Evolutionary conservation across 2,113 vertebrate genomes (phyloP).

Genomic region (human): DNA sequence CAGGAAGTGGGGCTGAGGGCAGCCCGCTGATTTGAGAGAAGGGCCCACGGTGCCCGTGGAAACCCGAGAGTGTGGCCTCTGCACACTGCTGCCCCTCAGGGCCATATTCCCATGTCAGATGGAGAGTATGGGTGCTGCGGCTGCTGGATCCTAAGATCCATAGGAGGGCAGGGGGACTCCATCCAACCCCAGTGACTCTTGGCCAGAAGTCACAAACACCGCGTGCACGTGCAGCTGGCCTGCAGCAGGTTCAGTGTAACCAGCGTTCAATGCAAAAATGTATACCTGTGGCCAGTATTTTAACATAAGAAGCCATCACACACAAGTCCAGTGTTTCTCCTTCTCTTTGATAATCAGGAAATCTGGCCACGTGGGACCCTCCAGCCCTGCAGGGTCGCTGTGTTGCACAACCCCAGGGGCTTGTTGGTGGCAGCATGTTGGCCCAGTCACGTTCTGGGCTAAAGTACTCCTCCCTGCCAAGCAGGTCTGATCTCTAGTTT

Average conservation of each 20-base stretch:
- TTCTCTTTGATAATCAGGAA: background rate
- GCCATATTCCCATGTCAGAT: background rate
- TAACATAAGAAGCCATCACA: background rate
- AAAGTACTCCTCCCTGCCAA: background rate
- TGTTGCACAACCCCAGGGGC: background rate
- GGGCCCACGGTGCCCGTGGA: rapidly evolving
- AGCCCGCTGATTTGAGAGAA: background rate
- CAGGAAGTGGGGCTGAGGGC: background rate
- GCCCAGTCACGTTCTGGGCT: background rate
- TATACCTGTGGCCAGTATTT: background rate
- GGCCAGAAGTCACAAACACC: background rate
- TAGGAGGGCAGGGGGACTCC: background rate
- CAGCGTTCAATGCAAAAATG: rapidly evolving
- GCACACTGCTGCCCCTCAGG: no score
- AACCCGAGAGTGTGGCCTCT: background rate
- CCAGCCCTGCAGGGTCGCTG: background rate
- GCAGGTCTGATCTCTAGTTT: no score
- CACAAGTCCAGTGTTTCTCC: background rate
- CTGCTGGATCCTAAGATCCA: no score
- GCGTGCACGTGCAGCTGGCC: background rate
- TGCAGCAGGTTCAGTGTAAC: rapidly evolving
- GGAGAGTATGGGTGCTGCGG: background rate
- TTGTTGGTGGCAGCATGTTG: rapidly evolving
- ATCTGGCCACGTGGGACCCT: no score
- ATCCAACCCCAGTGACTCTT: background rate